These are phyloP conservation scores for Lasioglossum baleicum DNA, from an alignment of 1,140 invertebrate genomes.

Conservation along the genomic window DNA sequence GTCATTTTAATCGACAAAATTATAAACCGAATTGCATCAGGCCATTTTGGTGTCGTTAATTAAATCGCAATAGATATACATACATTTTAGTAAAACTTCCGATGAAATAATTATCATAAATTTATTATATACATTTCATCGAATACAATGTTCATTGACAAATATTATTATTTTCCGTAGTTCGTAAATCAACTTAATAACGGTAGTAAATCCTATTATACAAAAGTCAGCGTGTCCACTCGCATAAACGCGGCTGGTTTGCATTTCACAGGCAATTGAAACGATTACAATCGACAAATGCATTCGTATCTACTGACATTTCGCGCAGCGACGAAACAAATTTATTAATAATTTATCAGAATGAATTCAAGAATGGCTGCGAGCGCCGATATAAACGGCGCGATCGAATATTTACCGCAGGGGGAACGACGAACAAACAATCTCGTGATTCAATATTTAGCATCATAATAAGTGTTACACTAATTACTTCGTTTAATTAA, in stretches of 20 bases:
- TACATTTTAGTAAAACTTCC: too few relatives aligned
- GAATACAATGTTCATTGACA: too few relatives aligned
- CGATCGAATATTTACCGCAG: slow-evolving; percentile 4
- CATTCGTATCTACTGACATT: not conserved
- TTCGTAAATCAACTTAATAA: not conserved
- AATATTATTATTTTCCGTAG: not conserved
- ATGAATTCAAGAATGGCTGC: not conserved
- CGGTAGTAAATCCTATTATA: not conserved
- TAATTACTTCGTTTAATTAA: slow-evolving; percentile 27
- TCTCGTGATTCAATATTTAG: slow-evolving; percentile 19
- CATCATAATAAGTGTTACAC: slow-evolving; percentile 8
- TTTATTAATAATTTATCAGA: slow-evolving; percentile 3
- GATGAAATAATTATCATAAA: too few relatives aligned
- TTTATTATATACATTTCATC: too few relatives aligned
- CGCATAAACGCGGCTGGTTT: not conserved
- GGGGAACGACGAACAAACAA: slow-evolving; percentile 6
- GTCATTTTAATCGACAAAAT: too few relatives aligned
- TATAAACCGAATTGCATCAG: too few relatives aligned
- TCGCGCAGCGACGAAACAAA: not conserved
- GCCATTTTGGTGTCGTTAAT: too few relatives aligned
- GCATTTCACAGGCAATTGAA: not conserved
- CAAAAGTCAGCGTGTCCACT: not conserved
- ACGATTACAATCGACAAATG: slow-evolving; percentile 7
- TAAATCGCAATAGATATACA: too few relatives aligned
- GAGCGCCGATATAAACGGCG: not conserved